phyloP scores from a whole-genome alignment of 2,113 vertebrate species.

The Erpornis zantholeuca region DNA sequence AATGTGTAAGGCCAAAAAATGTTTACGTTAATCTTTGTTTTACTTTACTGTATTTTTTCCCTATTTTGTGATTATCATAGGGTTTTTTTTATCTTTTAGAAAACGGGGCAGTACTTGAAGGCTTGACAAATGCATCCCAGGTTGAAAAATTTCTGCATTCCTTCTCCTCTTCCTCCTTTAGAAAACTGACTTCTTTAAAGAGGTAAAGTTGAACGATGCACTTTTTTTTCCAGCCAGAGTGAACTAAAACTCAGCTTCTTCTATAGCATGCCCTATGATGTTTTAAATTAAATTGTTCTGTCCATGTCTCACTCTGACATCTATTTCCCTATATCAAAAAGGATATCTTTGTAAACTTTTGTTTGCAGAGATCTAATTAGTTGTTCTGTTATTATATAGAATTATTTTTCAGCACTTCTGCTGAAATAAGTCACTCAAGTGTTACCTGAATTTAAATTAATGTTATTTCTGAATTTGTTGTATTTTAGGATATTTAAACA shows the following conservation, averaged over 20 bases:
- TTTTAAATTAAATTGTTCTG: neutral
- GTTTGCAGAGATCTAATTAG: neutral
- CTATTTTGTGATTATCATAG: neutral
- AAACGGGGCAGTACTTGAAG: conserved; percentile 70
- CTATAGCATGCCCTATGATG: neutral
- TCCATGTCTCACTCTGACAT: neutral
- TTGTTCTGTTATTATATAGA: neutral
- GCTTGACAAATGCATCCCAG: conserved; percentile 86
- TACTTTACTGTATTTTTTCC: neutral
- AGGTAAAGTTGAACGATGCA: conserved; percentile 72
- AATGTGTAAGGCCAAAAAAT: neutral
- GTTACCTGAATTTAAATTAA: neutral
- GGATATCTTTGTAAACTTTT: neutral
- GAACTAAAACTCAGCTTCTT: neutral
- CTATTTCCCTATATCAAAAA: neutral
- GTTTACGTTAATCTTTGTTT: neutral
- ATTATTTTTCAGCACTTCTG: neutral
- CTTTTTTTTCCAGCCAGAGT: neutral
- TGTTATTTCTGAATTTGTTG: neutral
- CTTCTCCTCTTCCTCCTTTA: conserved; percentile 78
- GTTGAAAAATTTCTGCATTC: conserved; percentile 78
- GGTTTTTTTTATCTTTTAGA: conserved; percentile 41
- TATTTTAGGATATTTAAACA: neutral
- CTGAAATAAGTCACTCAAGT: neutral
- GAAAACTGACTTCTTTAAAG: conserved; percentile 84